Evolutionary conservation across 2,888 invertebrate genomes (phyloP).

Genomic region (Protonemura montana): DNA sequence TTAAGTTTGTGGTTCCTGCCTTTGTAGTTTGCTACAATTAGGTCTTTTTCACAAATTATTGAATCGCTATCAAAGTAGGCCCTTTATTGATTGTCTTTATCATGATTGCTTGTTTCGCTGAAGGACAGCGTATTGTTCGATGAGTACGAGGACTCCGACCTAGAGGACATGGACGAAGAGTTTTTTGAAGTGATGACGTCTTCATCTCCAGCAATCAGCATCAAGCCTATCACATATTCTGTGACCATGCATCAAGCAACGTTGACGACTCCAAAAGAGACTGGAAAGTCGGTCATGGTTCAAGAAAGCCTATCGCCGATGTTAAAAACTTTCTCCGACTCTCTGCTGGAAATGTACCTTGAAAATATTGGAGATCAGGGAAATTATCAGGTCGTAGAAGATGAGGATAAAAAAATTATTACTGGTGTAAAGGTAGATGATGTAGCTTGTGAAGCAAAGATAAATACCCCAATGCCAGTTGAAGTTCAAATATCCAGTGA

Average conservation of each 20-base stretch:
- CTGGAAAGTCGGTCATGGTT: neutral
- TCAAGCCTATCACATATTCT: neutral
- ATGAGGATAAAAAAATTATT: slow-evolving; percentile 15
- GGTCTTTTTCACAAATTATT: too few species aligned
- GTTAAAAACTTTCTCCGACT: neutral
- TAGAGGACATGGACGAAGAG: slow-evolving; percentile 43
- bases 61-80: too few species aligned
- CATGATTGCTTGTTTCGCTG: slow-evolving; percentile 45
- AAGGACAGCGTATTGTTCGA: slow-evolving; percentile 48
- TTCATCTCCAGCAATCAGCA: neutral
- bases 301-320: neutral
- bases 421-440: neutral
- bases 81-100: too few species aligned
- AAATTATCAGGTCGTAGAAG: slow-evolving; percentile 32
- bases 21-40: too few species aligned
- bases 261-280: neutral
- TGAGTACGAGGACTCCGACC: slow-evolving; percentile 43
- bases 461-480: neutral
- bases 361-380: neutral
- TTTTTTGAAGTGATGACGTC: slow-evolving; percentile 40
- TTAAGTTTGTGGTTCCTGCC: too few species aligned
- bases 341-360: neutral
- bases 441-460: neutral
- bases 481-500: slow-evolving; percentile 25
- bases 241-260: neutral